Evolutionary conservation across 2,888 invertebrate species (phyloP).

Genomic region (Cephus pulcher): DNA sequence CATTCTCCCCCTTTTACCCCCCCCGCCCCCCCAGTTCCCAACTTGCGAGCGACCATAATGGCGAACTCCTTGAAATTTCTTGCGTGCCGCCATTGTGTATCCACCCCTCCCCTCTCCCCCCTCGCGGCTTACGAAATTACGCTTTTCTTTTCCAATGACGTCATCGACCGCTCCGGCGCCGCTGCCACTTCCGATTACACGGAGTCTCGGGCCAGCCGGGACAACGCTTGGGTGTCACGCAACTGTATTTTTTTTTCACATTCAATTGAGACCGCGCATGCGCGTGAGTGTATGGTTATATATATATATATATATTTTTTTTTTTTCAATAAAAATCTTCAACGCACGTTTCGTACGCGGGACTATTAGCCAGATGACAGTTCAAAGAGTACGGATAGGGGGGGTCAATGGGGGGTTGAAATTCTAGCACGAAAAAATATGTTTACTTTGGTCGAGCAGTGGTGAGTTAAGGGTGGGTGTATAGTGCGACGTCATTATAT

Average conservation of each 20-base stretch:
- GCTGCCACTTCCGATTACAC: not conserved
- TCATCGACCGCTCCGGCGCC: not conserved
- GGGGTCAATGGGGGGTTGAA: not conserved
- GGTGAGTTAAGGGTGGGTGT: constrained; percentile 14
- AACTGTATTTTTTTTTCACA: not conserved
- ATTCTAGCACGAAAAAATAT: not conserved
- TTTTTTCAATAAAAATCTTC: not conserved
- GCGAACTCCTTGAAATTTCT: constrained; percentile 54
- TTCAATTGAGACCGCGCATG: not conserved
- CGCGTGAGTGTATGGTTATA: not conserved
- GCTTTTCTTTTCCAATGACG: constrained; percentile 20
- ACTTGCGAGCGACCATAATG: constrained; percentile 32
- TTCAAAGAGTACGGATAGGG: not conserved
- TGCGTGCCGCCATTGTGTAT: constrained; percentile 27
- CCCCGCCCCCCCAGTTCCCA: not conserved
- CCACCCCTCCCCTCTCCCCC: not conserved
- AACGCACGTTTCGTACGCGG: not conserved
- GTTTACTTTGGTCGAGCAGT: not conserved
- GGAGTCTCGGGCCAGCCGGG: not conserved
- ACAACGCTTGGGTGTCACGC: not conserved
- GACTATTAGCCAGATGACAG: constrained; percentile 5
- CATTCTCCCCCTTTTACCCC: not conserved
- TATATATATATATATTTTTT: too few relatives aligned
- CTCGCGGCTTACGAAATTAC: constrained; percentile 33
- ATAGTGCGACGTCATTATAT: constrained; percentile 12